These are phyloP conservation scores for Halotydeus destructor DNA, from an alignment of 1,140 invertebrate genomes.

Conservation along the genomic window DNA sequence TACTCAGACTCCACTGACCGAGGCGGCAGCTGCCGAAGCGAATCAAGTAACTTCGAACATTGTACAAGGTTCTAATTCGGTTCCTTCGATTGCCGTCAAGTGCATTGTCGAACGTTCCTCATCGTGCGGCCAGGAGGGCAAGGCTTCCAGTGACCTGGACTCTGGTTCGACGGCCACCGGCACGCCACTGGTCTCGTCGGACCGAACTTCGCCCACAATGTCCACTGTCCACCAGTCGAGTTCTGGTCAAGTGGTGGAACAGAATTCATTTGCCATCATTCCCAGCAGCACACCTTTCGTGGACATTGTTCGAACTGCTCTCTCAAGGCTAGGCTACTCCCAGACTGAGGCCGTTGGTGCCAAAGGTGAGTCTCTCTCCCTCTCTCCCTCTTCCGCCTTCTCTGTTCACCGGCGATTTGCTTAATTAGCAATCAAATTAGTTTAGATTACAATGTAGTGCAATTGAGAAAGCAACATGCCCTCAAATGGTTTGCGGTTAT, in stretches of 20 bases:
- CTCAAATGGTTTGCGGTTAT: too few relatives aligned
- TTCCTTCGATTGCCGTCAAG: slow-evolving; percentile 14
- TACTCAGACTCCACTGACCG: slow-evolving; percentile 36
- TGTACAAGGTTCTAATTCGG: too few relatives aligned
- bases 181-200: background rate
- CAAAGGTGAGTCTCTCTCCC: slow-evolving; percentile 43
- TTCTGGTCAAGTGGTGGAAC: background rate
- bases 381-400: too few relatives aligned
- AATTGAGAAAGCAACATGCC: too few relatives aligned
- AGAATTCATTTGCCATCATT: slow-evolving; percentile 75
- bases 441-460: too few relatives aligned
- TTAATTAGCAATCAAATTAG: too few relatives aligned
- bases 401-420: too few relatives aligned
- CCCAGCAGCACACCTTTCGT: slow-evolving; percentile 66
- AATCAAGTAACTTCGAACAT: slow-evolving; percentile 25
- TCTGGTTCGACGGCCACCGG: background rate
- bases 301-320: slow-evolving; percentile 53
- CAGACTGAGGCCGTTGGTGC: slow-evolving; percentile 46
- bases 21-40: slow-evolving; percentile 20
- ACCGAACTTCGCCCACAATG: background rate
- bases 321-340: slow-evolving; percentile 53
- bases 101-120: slow-evolving; percentile 14
- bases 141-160: background rate
- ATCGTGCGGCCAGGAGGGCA: too few relatives aligned
- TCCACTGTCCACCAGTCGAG: too few relatives aligned